Evolutionary conservation across 2,113 vertebrate genomes (phyloP).

Genomic region (Anarhynchus alexandrinus): DNA sequence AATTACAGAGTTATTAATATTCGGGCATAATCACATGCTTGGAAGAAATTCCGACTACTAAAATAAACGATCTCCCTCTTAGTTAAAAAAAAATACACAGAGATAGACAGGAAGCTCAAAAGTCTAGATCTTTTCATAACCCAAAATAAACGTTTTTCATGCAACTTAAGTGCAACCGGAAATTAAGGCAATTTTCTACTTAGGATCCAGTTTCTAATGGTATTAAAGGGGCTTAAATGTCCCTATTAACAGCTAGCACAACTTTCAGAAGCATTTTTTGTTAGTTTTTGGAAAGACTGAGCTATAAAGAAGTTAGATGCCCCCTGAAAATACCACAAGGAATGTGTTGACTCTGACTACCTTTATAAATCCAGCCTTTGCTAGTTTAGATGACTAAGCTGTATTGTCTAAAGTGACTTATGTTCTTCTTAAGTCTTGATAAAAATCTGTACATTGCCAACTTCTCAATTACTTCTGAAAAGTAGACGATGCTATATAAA

Average conservation of each 20-base stretch:
- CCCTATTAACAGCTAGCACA: not conserved
- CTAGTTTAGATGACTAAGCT: conserved; percentile 14
- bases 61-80: not conserved
- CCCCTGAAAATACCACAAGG: not conserved
- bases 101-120: not conserved
- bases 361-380: not conserved
- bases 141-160: not conserved
- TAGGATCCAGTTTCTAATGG: not conserved
- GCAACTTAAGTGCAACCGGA: not conserved
- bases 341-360: not conserved
- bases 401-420: conserved; percentile 10
- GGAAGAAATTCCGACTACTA: not conserved
- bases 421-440: conserved; percentile 7
- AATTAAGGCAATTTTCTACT: not conserved
- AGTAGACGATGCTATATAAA: not conserved
- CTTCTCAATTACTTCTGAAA: conserved; percentile 14
- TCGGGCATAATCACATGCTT: not conserved
- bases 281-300: not conserved
- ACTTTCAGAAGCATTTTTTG: not conserved
- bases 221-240: not conserved
- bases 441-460: conserved; percentile 57
- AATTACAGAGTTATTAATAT: not conserved
- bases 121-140: not conserved
- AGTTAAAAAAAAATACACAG: not conserved
- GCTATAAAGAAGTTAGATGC: not conserved